Evolutionary conservation across 1,140 invertebrate genomes (phyloP).

Genomic region (Drosophila sproati): DNA sequence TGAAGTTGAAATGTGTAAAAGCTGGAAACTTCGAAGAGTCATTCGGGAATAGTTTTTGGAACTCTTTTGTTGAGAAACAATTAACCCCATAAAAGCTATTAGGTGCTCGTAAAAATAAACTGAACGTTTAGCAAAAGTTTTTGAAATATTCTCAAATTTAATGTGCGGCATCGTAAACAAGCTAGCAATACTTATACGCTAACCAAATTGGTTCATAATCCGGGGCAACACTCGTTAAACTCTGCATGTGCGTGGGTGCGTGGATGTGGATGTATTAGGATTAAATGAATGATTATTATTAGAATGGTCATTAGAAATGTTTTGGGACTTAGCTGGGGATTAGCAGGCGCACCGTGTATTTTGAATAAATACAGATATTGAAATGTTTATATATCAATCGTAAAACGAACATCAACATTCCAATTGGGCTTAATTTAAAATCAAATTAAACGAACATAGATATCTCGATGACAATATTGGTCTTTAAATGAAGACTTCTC

Average conservation of each 20-base stretch:
- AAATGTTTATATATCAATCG: conserved; percentile 25
- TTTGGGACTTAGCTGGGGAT: conserved; percentile 39
- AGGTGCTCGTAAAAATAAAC: conserved; percentile 46
- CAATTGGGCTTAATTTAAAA: no score
- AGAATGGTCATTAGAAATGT: conserved; percentile 45
- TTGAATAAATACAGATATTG: conserved; percentile 36
- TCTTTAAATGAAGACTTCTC: conserved; percentile 6
- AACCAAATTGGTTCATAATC: conserved; percentile 50
- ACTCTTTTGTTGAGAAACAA: background rate
- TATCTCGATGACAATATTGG: background rate
- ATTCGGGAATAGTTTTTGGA: background rate
- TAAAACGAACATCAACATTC: no score
- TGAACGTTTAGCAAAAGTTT: conserved; percentile 34
- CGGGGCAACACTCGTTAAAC: conserved; percentile 33
- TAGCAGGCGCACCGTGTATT: conserved; percentile 20
- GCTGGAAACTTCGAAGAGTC: no score
- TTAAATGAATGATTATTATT: conserved; percentile 52
- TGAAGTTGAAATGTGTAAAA: background rate
- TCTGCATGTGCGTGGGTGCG: background rate
- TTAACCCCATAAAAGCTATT: background rate
- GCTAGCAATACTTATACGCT: conserved; percentile 48
- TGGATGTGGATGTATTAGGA: conserved; percentile 15
- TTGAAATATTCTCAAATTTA: conserved; percentile 54
- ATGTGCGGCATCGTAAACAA: conserved; percentile 63
- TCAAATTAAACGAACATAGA: no score